phyloP scores from a whole-genome alignment of 64 coral and sea anemone genomes.

The Actinia equina region DNA sequence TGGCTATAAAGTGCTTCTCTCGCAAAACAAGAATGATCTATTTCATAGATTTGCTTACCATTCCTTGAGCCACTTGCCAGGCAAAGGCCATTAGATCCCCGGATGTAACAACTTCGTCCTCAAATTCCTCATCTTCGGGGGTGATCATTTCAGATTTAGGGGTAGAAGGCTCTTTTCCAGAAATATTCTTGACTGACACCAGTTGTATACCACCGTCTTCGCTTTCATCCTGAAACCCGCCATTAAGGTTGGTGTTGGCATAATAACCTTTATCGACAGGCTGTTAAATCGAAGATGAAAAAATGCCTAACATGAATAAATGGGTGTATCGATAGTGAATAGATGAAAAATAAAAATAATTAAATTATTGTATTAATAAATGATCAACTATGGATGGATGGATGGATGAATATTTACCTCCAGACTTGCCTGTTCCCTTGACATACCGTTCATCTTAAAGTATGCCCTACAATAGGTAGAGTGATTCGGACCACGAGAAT shows the following conservation, averaged over 20 bases:
- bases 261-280: neutral
- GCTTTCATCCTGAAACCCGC: neutral
- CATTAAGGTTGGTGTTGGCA: neutral
- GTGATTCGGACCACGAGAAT: constrained; percentile 33
- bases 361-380: neutral
- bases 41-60: constrained; percentile 26
- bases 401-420: neutral
- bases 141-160: neutral
- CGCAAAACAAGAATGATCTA: neutral
- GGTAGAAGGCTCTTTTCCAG: neutral
- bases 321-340: neutral
- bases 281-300: neutral
- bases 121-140: neutral
- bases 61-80: constrained; percentile 58
- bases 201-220: constrained; percentile 4
- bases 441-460: neutral
- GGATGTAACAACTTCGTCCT: constrained; percentile 38
- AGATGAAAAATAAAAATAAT: neutral
- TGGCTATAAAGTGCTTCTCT: no score
- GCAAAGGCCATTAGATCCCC: constrained; percentile 63
- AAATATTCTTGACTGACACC: neutral
- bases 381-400: no score
- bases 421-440: neutral
- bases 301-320: neutral
- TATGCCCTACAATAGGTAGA: constrained; percentile 54